Evolutionary conservation across 1,140 invertebrate genomes (phyloP).

Genomic region (Drosophila triauraria): DNA sequence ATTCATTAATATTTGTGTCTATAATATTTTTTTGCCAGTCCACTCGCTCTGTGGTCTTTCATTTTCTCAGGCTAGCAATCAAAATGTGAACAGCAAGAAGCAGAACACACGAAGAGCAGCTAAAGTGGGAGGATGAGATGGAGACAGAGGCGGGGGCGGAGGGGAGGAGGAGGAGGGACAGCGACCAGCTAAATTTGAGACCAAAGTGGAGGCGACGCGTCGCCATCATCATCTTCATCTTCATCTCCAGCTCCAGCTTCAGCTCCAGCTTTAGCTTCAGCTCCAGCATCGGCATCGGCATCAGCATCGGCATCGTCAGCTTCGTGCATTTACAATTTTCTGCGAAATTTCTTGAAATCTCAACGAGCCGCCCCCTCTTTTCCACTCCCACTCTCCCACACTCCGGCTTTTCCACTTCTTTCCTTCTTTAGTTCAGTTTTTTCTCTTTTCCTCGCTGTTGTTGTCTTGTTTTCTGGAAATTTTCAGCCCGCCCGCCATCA

Average conservation of each 20-base stretch:
- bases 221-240: slow-evolving; percentile 49
- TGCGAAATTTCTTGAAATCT: slow-evolving; percentile 81
- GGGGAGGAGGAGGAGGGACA: slow-evolving; percentile 25
- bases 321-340: slow-evolving; percentile 82
- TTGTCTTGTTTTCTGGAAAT: slow-evolving; percentile 48
- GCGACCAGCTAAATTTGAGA: slow-evolving; percentile 62
- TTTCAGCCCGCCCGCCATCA: slow-evolving; percentile 70
- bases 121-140: slow-evolving; percentile 1
- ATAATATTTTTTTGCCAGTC: not conserved
- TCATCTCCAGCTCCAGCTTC: slow-evolving; percentile 13
- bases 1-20: not conserved
- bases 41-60: slow-evolving; percentile 48
- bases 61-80: slow-evolving; percentile 74
- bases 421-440: not conserved
- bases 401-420: slow-evolving; percentile 17
- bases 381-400: slow-evolving; percentile 23
- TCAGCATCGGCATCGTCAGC: slow-evolving; percentile 32
- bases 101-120: slow-evolving; percentile 13
- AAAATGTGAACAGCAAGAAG: slow-evolving; percentile 43
- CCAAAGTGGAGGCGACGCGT: slow-evolving; percentile 69
- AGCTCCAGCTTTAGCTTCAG: slow-evolving; percentile 7
- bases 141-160: not conserved
- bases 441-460: not conserved
- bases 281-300: slow-evolving; percentile 5
- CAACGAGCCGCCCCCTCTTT: slow-evolving; percentile 50